Evolutionary conservation across 2,113 vertebrate species (phyloP).

Genomic region (Paracanthobrama guichenoti): DNA sequence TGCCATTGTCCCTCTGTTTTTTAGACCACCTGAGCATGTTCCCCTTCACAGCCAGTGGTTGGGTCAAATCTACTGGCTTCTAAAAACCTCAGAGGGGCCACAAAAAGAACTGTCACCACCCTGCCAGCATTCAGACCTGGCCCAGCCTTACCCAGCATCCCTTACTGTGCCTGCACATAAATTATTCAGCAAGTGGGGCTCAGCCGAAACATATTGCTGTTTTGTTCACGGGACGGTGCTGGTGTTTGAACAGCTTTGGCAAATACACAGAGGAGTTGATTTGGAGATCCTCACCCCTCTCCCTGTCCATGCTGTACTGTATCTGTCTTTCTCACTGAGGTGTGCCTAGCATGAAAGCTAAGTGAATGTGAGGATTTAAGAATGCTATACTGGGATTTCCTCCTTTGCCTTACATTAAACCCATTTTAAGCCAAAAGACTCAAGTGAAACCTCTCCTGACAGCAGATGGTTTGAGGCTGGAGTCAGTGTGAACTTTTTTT

Average conservation of each 20-base stretch:
- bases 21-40: background rate
- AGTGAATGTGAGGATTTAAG: constrained; percentile 30
- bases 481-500: background rate
- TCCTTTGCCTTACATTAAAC: constrained; percentile 27
- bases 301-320: constrained; percentile 18
- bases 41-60: constrained; percentile 25
- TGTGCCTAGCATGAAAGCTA: constrained; percentile 7
- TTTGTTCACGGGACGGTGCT: constrained; percentile 35
- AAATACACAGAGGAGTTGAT: constrained; percentile 24
- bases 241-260: constrained; percentile 41
- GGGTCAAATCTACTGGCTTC: background rate
- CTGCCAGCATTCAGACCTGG: background rate
- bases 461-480: constrained; percentile 13
- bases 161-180: constrained; percentile 10
- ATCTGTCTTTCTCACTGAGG: constrained; percentile 14
- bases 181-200: constrained; percentile 49
- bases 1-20: constrained; percentile 40
- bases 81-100: background rate
- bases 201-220: constrained; percentile 26
- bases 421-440: constrained; percentile 30
- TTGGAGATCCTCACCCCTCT: constrained; percentile 10
- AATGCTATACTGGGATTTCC: constrained; percentile 28
- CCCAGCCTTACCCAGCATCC: background rate
- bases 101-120: background rate
- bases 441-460: background rate